Base-by-base conservation (phyloP, 1,140 invertebrate genomes). In the Schlechtendalia chinensis region DNA sequence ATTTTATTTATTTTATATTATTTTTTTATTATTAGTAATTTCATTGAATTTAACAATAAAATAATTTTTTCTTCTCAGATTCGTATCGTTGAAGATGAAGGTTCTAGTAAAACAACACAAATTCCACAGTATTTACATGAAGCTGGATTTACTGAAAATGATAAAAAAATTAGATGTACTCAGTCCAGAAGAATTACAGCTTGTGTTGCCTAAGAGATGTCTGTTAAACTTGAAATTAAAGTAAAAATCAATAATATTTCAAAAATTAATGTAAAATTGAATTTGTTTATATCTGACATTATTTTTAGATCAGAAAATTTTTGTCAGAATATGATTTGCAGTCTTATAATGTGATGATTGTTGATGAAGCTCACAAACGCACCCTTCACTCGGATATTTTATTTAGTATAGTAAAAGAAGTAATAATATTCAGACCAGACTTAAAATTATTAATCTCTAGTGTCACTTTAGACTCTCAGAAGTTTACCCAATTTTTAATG, bases 401-500 rank as follows among this genome's bases (percentile, higher is more conserved):
- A 50, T 99, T 99, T 88, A 98, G 98, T 27, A 88, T 99, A 58
- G 95, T 99, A 0, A 99, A 99, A 88, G 98, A 99, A 86, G 98
- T 99, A 82, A 91, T 96, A 1, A 88, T 96, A 81, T 99, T 98
- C 88, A 89, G 97, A 82, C 90, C 94, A 0, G 96, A 99, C 86
- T 88, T 99, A 22, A 99, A 99, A 87, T 87, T 99, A 1, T 87
- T 99, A 0, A 98, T 99, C 84, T 99, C 97, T 0, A 98, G 96
- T 86, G 98, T 98, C 12, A 99, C 98, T 0, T 87, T 99, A 47
- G 98, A 99, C 88, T 97, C 97, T 56, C 92, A 97, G 83, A 99
- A 99, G 85, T 99, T 99, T 87, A 98, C 96, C 24, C 90, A 92
- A 82, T 99, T 99, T 87, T 99, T 99, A 97, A 99, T 86, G 94